phyloP scores from a whole-genome alignment of 2,888 invertebrate species.

The Sepioteuthis lessoniana region DNA sequence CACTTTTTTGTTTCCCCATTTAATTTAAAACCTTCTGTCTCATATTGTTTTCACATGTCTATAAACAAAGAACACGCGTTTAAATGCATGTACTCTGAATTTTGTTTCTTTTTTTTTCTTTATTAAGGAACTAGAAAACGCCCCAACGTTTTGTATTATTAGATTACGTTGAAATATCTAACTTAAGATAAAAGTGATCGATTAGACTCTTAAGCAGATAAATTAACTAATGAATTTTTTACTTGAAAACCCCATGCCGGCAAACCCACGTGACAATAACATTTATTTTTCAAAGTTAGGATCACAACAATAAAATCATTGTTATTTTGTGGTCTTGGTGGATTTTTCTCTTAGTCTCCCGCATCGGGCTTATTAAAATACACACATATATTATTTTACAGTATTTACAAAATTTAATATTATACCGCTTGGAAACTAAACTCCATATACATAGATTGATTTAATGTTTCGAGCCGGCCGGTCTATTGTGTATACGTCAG shows the following conservation, averaged over 20 bases:
- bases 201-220: background rate
- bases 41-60: too few species aligned
- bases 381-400: too few species aligned
- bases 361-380: too few species aligned
- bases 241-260: background rate
- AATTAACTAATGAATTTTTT: background rate
- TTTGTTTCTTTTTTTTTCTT: background rate
- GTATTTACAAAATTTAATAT: too few species aligned
- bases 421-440: too few species aligned
- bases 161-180: background rate
- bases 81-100: background rate
- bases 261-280: conserved; percentile 18
- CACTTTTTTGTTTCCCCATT: too few species aligned
- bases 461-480: too few species aligned
- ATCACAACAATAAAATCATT: background rate
- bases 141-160: background rate
- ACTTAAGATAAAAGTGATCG: background rate
- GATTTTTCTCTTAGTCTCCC: too few species aligned
- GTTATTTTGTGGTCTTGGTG: background rate
- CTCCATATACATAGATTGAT: too few species aligned
- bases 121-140: background rate
- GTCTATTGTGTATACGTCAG: too few species aligned
- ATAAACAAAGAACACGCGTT: too few species aligned
- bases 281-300: background rate
- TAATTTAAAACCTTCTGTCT: too few species aligned